Evolutionary conservation across 2,888 invertebrate species (phyloP).

Genomic region (Pardosa pseudoannulata): DNA sequence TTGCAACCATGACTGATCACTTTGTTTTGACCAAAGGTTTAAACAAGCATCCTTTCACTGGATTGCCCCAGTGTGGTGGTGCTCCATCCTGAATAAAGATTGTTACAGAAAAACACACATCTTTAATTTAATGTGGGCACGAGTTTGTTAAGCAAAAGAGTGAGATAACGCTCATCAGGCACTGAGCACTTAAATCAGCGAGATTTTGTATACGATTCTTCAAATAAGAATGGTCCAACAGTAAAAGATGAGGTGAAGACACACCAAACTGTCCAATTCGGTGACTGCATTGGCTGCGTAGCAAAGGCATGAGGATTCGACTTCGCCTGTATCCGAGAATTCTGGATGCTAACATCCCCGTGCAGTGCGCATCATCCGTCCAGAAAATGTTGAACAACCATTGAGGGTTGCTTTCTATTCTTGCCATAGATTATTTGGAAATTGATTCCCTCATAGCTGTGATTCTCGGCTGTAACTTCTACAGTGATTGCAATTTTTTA

Average conservation of each 20-base stretch:
- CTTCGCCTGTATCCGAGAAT: neutral
- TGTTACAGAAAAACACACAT: neutral
- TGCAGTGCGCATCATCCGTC: neutral
- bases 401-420: neutral
- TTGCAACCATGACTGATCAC: too few relatives aligned
- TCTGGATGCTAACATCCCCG: neutral
- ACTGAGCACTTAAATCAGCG: neutral
- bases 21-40: too few relatives aligned
- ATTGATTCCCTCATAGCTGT: neutral
- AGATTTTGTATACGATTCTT: neutral
- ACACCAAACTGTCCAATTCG: neutral
- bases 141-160: neutral
- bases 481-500: too few relatives aligned
- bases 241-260: conserved; percentile 15
- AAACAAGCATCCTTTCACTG: too few relatives aligned
- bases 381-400: neutral
- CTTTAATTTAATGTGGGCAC: neutral
- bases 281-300: neutral
- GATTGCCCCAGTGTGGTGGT: too few relatives aligned
- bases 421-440: neutral
- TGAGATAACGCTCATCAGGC: neutral
- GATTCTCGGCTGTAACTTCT: too few relatives aligned
- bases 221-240: too few relatives aligned
- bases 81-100: too few relatives aligned
- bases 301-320: neutral